These are phyloP conservation scores for Mermis nigrescens DNA, from an alignment of 2,888 invertebrate genomes.

Conservation along the genomic window DNA sequence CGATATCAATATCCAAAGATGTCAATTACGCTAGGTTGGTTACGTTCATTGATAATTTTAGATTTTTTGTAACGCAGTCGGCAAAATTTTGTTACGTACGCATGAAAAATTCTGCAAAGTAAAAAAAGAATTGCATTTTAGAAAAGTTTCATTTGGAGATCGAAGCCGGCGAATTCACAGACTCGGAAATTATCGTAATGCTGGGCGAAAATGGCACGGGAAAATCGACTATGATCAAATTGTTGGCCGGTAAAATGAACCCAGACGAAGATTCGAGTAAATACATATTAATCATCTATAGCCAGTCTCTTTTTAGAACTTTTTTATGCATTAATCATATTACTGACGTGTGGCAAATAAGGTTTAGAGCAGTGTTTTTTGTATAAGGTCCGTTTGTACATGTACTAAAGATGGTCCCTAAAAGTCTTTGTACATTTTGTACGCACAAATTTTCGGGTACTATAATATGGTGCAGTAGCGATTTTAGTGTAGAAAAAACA, in stretches of 20 bases:
- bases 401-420: too few relatives aligned
- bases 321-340: background rate
- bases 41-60: constrained; percentile 9
- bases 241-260: constrained; percentile 83
- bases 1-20: constrained; percentile 86
- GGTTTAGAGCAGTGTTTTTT: too few relatives aligned
- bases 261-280: constrained; percentile 51
- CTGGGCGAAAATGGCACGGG: constrained; percentile 93
- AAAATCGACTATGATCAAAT: constrained; percentile 93
- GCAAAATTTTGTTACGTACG: background rate
- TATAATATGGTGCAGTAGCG: too few relatives aligned
- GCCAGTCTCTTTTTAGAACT: background rate
- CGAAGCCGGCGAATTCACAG: constrained; percentile 79
- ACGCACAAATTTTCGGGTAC: too few relatives aligned
- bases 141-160: constrained; percentile 53
- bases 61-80: background rate
- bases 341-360: too few relatives aligned
- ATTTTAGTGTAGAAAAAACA: too few relatives aligned
- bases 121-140: too few relatives aligned
- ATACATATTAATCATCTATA: constrained; percentile 9
- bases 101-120: background rate
- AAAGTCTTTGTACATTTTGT: too few relatives aligned
- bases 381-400: too few relatives aligned
- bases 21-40: constrained; percentile 45
- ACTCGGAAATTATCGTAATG: constrained; percentile 93